These are phyloP conservation scores for Laticauda laticaudata DNA, from an alignment of 2,113 vertebrate genomes.

Conservation along the genomic window DNA sequence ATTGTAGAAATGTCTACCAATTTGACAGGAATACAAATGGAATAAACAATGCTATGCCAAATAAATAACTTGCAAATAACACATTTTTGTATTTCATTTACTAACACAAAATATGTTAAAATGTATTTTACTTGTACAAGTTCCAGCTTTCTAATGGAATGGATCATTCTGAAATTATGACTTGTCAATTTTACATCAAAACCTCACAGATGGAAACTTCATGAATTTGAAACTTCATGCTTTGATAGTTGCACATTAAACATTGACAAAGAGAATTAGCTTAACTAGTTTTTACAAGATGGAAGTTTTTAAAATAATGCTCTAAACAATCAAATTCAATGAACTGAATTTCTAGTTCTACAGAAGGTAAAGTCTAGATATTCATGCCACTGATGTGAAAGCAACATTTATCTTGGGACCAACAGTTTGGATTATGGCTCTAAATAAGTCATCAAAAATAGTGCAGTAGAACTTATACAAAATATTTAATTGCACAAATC, in stretches of 20 bases:
- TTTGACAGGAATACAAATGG: neutral
- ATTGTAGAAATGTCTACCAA: neutral
- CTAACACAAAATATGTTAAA: neutral
- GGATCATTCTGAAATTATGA: neutral
- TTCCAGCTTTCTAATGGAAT: neutral
- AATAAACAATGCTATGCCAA: neutral
- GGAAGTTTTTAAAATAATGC: slow-evolving; percentile 8
- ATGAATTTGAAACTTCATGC: neutral
- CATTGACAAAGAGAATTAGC: neutral
- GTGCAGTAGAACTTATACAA: slow-evolving; percentile 14
- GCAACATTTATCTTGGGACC: neutral
- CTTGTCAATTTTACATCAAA: neutral
- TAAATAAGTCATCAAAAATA: slow-evolving; percentile 7
- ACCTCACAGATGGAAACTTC: neutral
- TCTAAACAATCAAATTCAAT: neutral
- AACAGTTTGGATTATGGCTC: slow-evolving; percentile 17
- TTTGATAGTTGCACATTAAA: neutral
- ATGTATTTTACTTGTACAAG: neutral
- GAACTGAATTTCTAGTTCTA: neutral
- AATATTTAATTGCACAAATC: slow-evolving; percentile 2
- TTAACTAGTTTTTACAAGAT: neutral
- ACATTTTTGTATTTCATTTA: neutral
- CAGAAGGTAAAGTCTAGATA: neutral
- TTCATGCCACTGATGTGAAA: neutral
- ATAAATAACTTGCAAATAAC: neutral